Percentiles rank a stretch among this genome's conserved stretches.
Evolutionary conservation across 2,797 vertebrate genomes (phyloP).

Genomic region (Takifugu ocellatus): DNA sequence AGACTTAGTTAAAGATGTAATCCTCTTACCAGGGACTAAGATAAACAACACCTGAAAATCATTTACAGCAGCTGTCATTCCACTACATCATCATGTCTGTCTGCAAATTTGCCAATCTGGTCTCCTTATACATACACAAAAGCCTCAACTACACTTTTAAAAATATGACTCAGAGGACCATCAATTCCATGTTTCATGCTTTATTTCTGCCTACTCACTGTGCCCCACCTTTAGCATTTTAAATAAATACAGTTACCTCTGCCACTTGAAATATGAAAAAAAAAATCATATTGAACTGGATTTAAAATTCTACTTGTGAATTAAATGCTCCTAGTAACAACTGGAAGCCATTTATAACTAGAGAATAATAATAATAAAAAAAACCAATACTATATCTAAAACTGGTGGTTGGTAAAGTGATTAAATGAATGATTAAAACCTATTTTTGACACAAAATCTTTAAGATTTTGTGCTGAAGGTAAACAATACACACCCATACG

Average conservation of each 20-base stretch:
- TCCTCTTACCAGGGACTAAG: not conserved
- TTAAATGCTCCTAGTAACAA: no score
- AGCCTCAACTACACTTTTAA: not conserved
- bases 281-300: no score
- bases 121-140: not conserved
- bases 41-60: not conserved
- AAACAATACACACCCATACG: not conserved
- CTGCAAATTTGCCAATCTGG: conserved; percentile 11
- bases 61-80: conserved; percentile 10
- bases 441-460: not conserved
- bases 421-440: not conserved
- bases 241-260: not conserved
- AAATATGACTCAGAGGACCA: no score
- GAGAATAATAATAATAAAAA: no score
- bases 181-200: no score
- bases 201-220: not conserved
- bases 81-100: conserved; percentile 20
- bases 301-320: no score
- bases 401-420: no score
- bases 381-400: no score
- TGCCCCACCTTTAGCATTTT: not conserved
- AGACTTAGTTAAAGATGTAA: not conserved
- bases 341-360: no score
- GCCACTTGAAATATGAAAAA: no score
- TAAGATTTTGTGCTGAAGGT: not conserved